A percentile compares a stretch with the other conserved stretches of the same genome.
phyloP scores from a whole-genome alignment of 1,140 invertebrate genomes.

The Diabrotica undecimpunctata region DNA sequence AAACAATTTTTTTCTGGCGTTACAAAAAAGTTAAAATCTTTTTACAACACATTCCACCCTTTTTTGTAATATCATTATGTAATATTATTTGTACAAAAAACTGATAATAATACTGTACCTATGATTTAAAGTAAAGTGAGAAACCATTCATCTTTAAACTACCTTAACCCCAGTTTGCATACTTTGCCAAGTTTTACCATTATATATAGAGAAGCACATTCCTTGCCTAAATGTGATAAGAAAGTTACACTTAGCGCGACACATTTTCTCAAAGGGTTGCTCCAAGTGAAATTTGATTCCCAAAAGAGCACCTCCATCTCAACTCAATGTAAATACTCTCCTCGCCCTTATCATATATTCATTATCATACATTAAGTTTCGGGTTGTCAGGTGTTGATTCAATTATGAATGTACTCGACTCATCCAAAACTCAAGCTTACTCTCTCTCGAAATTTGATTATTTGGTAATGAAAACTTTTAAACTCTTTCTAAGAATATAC shows the following conservation, averaged over 20 bases:
- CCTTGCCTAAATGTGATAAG: not conserved
- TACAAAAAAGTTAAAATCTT: no score
- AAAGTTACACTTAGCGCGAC: not conserved
- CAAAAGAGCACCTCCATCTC: constrained; percentile 31
- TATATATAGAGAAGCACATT: not conserved
- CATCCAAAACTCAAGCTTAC: constrained; percentile 15
- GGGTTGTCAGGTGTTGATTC: constrained; percentile 28
- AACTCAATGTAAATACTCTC: constrained; percentile 11
- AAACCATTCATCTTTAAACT: no score
- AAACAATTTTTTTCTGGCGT: no score
- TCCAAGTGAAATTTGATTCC: constrained; percentile 39
- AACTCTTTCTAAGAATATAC: no score
- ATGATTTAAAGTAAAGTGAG: no score
- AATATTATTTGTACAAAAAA: no score
- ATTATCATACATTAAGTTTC: constrained; percentile 39
- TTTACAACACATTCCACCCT: no score
- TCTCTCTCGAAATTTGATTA: constrained; percentile 26
- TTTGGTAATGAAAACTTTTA: not conserved
- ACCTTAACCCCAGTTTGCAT: no score
- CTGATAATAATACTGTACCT: no score
- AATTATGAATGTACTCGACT: constrained; percentile 27
- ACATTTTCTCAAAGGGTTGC: constrained; percentile 33
- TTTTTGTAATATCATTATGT: no score
- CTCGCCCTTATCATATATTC: constrained; percentile 41
- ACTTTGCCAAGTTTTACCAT: no score